Evolutionary conservation across 2,888 invertebrate genomes (phyloP), one percentile per base, ranked within the genome.

Genomic region (Drosophila atripex): DNA sequence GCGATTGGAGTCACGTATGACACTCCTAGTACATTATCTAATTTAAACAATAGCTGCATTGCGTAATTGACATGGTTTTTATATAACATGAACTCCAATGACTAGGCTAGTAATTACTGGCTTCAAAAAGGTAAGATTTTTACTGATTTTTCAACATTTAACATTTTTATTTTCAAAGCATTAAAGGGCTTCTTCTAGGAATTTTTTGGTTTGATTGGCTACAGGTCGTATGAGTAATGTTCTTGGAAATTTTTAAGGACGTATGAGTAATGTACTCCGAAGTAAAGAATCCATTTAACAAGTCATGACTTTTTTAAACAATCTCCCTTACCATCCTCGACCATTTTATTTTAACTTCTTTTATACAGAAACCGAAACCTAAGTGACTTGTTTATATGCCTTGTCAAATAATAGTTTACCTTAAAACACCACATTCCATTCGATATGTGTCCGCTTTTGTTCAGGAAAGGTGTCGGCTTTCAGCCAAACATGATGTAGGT

Each of bases 381-480:
- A 4, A 35, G 35, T n/a, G 6, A n/a, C 35, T 6, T 35, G 7
- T 35, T 7, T n/a, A 6, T 7, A 14, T n/a, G n/a, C 6, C 14
- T 14, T n/a, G 0, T 1, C 35, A 35, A 35, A 35, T 35, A 14
- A 14, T 35, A 35, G n/a, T 14, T 35, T 18, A 41, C 39, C 39
- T 18, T 18, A 8, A 18, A 41, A 35, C 35, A 35, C 11, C 30
- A 49, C 3, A 11, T 30, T 7, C 16, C n/a, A 32, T 50, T 35
- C 3, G 2, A 49, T 18, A 11, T n/a, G 23, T 14, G n/a, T 43
- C 21, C 12, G 21, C 23, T 8, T 21, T 21, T 23, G 38, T 43
- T 51, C 50, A 21, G 52, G 21, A 25, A 46, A 46, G 46, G 51
- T 61, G 64, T 61, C 64, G 14, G 61, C 51, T 64, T 61, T 46